phyloP scores from a whole-genome alignment of 2,888 invertebrate species.

The Sipha maydis region DNA sequence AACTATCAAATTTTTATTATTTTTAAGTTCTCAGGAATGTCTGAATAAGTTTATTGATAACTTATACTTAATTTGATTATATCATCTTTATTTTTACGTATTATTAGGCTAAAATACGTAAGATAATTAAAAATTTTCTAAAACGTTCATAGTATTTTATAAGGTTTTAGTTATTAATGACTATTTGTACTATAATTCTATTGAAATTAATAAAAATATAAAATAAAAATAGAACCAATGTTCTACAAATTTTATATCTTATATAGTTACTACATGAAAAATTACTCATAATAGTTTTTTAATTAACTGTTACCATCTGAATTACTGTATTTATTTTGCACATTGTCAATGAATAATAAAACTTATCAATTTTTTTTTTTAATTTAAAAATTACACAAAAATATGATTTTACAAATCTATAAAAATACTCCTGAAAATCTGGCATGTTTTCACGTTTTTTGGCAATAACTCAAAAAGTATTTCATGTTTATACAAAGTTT shows the following conservation, averaged over 20 bases:
- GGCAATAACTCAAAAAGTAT: constrained; percentile 1
- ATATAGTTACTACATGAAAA: neutral
- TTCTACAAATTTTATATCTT: neutral
- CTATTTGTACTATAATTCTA: too few relatives aligned
- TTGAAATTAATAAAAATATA: too few relatives aligned
- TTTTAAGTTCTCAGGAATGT: neutral
- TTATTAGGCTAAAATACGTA: neutral
- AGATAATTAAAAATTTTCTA: neutral
- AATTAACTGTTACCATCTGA: neutral
- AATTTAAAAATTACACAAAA: neutral
- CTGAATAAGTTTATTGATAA: neutral
- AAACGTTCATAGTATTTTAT: neutral
- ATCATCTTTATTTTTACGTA: neutral
- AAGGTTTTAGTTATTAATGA: too few relatives aligned
- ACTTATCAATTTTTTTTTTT: neutral
- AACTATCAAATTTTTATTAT: neutral
- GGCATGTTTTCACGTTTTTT: neutral
- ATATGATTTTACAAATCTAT: neutral
- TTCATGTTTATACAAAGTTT: neutral
- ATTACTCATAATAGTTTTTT: neutral
- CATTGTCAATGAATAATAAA: neutral
- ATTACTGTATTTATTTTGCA: neutral
- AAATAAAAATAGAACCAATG: neutral
- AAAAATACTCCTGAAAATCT: neutral
- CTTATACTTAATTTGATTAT: neutral